phyloP scores from a whole-genome alignment of 1,140 invertebrate species.

The Littorina saxatilis region DNA sequence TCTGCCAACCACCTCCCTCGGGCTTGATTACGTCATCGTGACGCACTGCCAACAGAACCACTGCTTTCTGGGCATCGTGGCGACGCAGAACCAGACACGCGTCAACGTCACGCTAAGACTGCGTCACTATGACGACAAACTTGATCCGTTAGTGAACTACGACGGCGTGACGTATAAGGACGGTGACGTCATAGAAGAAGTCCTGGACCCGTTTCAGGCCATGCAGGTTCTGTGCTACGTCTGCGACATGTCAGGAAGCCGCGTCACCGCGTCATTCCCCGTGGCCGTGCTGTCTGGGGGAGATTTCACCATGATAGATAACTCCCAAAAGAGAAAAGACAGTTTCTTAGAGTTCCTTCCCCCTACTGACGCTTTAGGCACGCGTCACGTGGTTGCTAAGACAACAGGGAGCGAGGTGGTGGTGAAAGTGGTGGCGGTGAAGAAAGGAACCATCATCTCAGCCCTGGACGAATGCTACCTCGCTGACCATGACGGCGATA shows the following conservation, averaged over 20 bases:
- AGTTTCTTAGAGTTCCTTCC: background rate
- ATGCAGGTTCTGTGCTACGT: conserved; percentile 15
- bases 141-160: background rate
- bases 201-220: background rate
- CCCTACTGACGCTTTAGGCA: background rate
- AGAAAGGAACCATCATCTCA: background rate
- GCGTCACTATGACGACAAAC: too few species aligned
- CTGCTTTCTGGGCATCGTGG: conserved; percentile 7
- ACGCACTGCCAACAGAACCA: background rate
- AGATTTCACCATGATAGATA: background rate
- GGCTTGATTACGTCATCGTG: background rate
- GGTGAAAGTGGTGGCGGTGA: conserved; percentile 2
- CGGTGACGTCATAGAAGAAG: background rate
- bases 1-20: background rate
- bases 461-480: background rate
- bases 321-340: background rate
- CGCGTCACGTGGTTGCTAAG: background rate
- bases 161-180: background rate
- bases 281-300: conserved; percentile 7
- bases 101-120: background rate
- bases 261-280: background rate
- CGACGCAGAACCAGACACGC: background rate
- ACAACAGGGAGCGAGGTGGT: background rate
- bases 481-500: background rate
- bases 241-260: background rate